Evolutionary conservation across 2,888 invertebrate species (phyloP), one percentile per base, ranked within the genome.

Genomic region (Psococerastis gibbosa): DNA sequence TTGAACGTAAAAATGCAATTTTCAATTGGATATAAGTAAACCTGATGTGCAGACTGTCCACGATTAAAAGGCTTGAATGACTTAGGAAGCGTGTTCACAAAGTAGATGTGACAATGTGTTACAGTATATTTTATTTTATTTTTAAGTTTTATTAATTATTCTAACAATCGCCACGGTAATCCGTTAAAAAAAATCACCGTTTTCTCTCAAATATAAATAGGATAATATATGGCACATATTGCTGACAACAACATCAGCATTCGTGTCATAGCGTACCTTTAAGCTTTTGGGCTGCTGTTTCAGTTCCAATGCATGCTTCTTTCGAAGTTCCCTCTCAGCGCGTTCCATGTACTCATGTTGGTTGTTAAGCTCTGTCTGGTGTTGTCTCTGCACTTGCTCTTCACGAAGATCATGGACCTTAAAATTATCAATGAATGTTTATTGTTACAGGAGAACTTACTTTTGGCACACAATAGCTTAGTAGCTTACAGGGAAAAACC

Each of bases 211-310:
- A 5, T 20, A 31, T 43, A 11, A 18, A 16, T 4, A 6, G 16
- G 4, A 43, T 44, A 42, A 32, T 35, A n/a, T 22, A 32, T 41
- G 17, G 2, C 15, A 13, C 22, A 35, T 16, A 23, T 11, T 13
- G 16, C 31, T n/a, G 2, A 22, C 41, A 44, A 20, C 42, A 41
- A 27, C 11, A 23, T 34, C 22, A 16, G 32, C 23, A 43, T 38
- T 8, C 3, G n/a, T n/a, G n/a, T n/a, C n/a, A n/a, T n/a, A 15
- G 44, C 43, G 50, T 63, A 89, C 89, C 74, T 94, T 94, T 55
- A 98, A 75, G 66, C 95, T 94, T 67, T 97, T 92, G 45, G 98
- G 98, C 66, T 97, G 97, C 60, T 97, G 95, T 60, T 95, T 91
- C 54, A 92, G 74, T 66, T 98, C 94, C 52, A 92, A 65, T 45